A percentile compares a stretch with the other conserved stretches of the same genome.
phyloP scores from a whole-genome alignment of 2,797 vertebrate species.

The Pangasius krempfi region DNA sequence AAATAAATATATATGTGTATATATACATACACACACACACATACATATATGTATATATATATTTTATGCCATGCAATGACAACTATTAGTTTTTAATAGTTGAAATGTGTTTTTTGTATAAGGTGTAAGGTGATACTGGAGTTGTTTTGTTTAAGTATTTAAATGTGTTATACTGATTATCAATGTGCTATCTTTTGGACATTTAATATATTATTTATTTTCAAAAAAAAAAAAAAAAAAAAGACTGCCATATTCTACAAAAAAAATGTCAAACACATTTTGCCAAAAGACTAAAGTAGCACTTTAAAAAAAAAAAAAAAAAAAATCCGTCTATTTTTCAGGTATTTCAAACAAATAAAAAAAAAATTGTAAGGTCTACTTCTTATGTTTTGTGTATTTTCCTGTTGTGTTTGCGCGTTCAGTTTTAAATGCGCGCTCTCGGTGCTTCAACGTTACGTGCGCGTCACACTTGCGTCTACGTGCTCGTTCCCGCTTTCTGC shows the following conservation, averaged over 20 bases:
- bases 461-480: conserved; percentile 6
- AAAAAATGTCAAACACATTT: conserved; percentile 69
- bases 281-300: conserved; percentile 64
- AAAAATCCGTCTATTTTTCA: conserved; percentile 64
- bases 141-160: conserved; percentile 40
- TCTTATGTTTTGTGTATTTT: neutral
- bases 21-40: too few relatives aligned
- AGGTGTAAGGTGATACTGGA: conserved; percentile 33
- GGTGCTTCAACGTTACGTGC: conserved; percentile 44
- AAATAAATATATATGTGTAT: too few relatives aligned
- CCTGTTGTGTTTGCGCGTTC: neutral
- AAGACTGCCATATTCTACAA: conserved; percentile 58
- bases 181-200: conserved; percentile 37
- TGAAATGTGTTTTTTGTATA: conserved; percentile 34
- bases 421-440: neutral
- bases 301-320: neutral
- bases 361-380: conserved; percentile 38
- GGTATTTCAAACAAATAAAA: conserved; percentile 69
- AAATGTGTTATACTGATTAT: conserved; percentile 37
- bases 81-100: conserved; percentile 4
- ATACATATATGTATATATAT: neutral
- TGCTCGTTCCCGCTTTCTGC: conserved; percentile 11
- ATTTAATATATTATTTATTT: conserved; percentile 38
- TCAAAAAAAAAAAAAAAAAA: neutral
- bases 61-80: conserved; percentile 37